Conservation (phyloP, 2,797 vertebrate genomes). For the Spinus pinus region DNA sequence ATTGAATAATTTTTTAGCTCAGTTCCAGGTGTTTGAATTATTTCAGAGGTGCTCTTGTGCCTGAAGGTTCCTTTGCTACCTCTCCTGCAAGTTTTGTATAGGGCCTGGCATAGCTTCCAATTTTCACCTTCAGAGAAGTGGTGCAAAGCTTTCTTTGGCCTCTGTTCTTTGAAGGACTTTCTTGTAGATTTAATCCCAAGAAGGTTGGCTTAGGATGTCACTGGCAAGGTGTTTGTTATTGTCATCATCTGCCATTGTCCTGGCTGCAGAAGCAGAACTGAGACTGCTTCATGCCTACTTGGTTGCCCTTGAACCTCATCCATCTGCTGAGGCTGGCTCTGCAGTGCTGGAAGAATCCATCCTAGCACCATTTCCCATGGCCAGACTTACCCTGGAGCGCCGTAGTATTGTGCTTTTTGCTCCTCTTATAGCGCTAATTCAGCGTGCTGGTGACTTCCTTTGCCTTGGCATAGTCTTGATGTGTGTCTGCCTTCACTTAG, state of each 20-base stretch:
- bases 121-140: neutral
- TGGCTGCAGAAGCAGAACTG: neutral
- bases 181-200: neutral
- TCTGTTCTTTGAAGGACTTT: neutral
- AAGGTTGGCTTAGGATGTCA: neutral
- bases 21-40: neutral
- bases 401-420: accelerated
- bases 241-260: neutral
- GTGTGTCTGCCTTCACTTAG: neutral
- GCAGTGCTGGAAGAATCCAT: neutral
- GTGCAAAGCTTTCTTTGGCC: neutral
- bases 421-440: neutral
- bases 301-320: neutral
- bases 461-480: neutral
- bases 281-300: neutral
- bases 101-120: neutral
- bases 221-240: neutral
- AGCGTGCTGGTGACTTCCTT: neutral
- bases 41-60: neutral
- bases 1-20: neutral
- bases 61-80: neutral
- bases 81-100: neutral
- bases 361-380: accelerated
- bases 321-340: neutral
- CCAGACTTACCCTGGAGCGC: neutral